A percentile compares a stretch with the other conserved stretches of the same genome.
phyloP scores from a whole-genome alignment of 2,113 vertebrate species.

The Marmota flaviventris region DNA sequence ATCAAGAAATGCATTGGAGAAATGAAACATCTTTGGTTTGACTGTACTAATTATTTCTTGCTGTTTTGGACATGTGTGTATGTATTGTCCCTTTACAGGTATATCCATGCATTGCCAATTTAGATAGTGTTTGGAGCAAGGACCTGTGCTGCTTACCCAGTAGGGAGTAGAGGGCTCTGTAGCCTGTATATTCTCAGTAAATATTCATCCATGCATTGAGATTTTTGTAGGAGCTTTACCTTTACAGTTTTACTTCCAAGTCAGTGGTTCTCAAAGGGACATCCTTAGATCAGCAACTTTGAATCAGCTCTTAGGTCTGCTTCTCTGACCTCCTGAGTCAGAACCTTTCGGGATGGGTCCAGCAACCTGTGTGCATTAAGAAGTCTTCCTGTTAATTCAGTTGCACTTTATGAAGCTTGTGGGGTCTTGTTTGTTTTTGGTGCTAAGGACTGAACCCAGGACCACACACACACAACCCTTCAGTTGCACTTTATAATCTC shows the following conservation, averaged over 20 bases:
- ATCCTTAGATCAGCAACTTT: neutral
- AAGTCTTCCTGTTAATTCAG: neutral
- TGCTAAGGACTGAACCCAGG: too few species aligned
- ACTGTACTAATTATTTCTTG: neutral
- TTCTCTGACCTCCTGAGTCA: neutral
- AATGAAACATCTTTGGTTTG: constrained; percentile 26
- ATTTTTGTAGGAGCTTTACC: constrained; percentile 17
- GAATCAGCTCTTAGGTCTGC: neutral
- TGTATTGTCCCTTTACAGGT: neutral
- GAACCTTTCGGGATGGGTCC: neutral
- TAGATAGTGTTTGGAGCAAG: neutral
- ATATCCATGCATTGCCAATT: neutral
- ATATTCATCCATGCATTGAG: neutral
- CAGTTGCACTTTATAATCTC: neutral
- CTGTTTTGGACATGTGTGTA: constrained; percentile 56
- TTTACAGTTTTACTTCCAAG: neutral
- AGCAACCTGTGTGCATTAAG: neutral
- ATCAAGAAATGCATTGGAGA: constrained; percentile 52
- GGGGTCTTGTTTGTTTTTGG: too few species aligned
- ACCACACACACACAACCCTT: neutral
- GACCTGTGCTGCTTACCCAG: neutral
- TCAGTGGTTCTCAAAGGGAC: neutral
- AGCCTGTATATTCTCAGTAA: neutral
- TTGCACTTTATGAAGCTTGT: neutral
- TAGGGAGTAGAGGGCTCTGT: neutral